Base-by-base conservation (phyloP, 2,888 invertebrate species). In the Drosophila kambysellisi region DNA sequence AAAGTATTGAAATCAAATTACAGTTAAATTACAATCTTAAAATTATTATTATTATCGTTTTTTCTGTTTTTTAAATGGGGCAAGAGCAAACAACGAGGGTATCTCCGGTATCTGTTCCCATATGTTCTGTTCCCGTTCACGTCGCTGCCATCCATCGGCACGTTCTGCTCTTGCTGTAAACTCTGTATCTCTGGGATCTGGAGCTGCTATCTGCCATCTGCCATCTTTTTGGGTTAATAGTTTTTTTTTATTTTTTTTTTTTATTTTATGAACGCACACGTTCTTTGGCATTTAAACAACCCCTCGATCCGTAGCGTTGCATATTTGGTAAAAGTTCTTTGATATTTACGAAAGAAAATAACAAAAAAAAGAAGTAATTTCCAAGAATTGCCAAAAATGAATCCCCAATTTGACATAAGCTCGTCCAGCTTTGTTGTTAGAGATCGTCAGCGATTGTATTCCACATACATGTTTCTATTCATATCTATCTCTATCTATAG, bases 1-100 rank as follows among this genome's bases (percentile, higher is more conserved):
- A 87, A 87, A 86, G 87, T 87, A 88, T 88, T 87, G 84, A 82
- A 88, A 88, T 86, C 86, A 86, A 88, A 86, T 86, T 86, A 86
- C 86, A 79, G 86, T 88, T 86, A 83, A 80, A 88, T 79, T 82
- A 75, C 76, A 70, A 78, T 78, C 37, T 37, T 29, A 29, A 29
- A 39, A 15, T 60, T 32, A 59, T 57, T 51, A 58, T 20, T 12
- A 4, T 35, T 35, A 12, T 39, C n/a, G 41, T 8, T 8, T 29
- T 48, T 15, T 4, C 1, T 15, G 0, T 17, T 50, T 25, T 64
- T 50, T 48, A 54, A 67, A 51, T 65, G 67, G 37, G 51, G 52
- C 37, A 50, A 48, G 25, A n/a, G 53, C 51, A 54, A 50, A n/a
- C 30, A 50, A n/a, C 30, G n/a, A 60, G 37, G 37, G 30, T 60